A percentile compares a stretch with the other conserved stretches of the same genome.
phyloP scores from a whole-genome alignment of 2,888 invertebrate genomes.

The Drosophila phalerata region DNA sequence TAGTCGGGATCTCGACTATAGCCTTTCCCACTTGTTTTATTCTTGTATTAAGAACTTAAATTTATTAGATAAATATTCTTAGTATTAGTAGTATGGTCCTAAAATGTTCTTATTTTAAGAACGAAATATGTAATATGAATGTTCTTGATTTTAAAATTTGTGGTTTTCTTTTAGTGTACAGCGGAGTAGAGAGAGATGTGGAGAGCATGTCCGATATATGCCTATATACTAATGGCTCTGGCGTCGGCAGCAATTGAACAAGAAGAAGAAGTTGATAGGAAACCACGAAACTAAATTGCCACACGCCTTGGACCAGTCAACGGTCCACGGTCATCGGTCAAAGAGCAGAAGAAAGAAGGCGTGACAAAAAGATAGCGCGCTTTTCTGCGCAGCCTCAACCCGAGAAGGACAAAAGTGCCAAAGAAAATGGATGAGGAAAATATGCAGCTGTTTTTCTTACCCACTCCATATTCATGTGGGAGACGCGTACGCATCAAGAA shows the following conservation, averaged over 20 bases:
- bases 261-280: conserved; percentile 64
- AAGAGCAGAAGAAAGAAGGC: conserved; percentile 39
- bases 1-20: too few relatives aligned
- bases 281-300: conserved; percentile 79
- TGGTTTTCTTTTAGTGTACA: too few relatives aligned
- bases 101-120: too few relatives aligned
- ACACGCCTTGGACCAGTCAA: conserved; percentile 38
- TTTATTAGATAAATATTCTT: too few relatives aligned
- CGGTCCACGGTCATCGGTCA: background rate
- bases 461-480: conserved; percentile 7
- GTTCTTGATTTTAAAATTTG: too few relatives aligned
- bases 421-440: background rate
- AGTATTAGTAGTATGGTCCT: too few relatives aligned
- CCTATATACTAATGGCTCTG: conserved; percentile 55
- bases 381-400: conserved; percentile 64
- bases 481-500: conserved; percentile 27
- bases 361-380: conserved; percentile 78
- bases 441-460: background rate
- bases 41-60: too few relatives aligned
- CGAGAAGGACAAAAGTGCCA: background rate
- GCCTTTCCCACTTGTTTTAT: too few relatives aligned
- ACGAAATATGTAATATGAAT: too few relatives aligned
- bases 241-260: conserved; percentile 39
- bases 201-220: conserved; percentile 6
- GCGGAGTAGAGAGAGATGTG: background rate